Evolutionary conservation across 2,113 vertebrate genomes (phyloP).

Genomic region (Calyptommatus sinebrachiatus): DNA sequence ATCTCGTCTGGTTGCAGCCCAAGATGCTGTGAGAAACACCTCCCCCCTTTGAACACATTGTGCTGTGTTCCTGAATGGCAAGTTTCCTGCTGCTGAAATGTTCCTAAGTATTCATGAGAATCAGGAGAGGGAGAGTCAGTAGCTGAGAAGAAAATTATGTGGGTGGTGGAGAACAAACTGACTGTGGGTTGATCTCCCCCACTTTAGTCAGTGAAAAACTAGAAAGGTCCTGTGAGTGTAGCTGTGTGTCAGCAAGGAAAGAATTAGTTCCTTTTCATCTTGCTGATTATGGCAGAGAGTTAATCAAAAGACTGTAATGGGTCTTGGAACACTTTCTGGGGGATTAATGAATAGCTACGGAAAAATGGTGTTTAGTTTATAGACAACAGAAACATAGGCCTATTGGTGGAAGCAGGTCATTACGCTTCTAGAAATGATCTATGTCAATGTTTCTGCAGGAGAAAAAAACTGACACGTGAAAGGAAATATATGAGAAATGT

Average conservation of each 20-base stretch:
- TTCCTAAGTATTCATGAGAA: background rate
- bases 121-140: background rate
- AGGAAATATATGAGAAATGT: background rate
- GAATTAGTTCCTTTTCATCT: background rate
- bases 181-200: conserved; percentile 11
- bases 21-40: too few relatives aligned
- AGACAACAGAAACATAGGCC: background rate
- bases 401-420: background rate
- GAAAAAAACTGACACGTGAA: background rate
- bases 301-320: background rate
- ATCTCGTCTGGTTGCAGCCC: too few relatives aligned
- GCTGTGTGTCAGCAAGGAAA: background rate
- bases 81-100: conserved; percentile 8
- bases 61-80: background rate
- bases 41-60: rapidly evolving
- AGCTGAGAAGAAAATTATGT: background rate
- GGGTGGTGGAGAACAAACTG: background rate
- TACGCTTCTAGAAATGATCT: background rate
- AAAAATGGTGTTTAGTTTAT: background rate
- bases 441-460: background rate
- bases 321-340: background rate
- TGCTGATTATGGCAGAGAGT: background rate
- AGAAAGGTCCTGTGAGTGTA: background rate
- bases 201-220: background rate
- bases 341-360: background rate